phyloP scores from a whole-genome alignment of 2,113 vertebrate genomes.

The Sialia sialis region DNA sequence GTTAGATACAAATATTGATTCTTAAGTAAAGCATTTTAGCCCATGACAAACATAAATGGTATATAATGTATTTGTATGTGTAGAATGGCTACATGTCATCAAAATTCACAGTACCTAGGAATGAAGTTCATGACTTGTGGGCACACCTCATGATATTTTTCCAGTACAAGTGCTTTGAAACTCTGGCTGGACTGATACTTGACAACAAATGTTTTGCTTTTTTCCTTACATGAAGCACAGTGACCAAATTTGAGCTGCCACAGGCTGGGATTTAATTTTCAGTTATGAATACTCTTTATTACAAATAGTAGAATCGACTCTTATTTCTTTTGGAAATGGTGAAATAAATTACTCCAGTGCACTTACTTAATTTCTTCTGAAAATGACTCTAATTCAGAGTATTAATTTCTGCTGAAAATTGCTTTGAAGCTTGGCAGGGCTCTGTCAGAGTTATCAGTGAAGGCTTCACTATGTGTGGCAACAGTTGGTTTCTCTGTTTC shows the following conservation, averaged over 20 bases:
- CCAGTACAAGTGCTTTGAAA: not conserved
- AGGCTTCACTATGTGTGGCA: not conserved
- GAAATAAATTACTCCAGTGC: not conserved
- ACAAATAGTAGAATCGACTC: not conserved
- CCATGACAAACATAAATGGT: not conserved
- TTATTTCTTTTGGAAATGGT: not conserved
- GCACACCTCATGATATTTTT: not conserved
- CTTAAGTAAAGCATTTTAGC: not conserved
- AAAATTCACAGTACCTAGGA: not conserved
- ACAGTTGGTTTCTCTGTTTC: conserved; percentile 18
- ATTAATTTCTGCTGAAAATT: not conserved
- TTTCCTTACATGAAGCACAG: not conserved
- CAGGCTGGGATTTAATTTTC: not conserved
- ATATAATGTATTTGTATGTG: not conserved
- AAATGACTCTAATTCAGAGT: not conserved
- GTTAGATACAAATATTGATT: not conserved
- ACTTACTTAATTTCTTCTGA: not conserved
- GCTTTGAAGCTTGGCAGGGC: not conserved
- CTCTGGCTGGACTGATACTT: not conserved
- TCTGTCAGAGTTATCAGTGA: conserved; percentile 31
- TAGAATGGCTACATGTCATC: not conserved
- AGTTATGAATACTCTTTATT: not conserved
- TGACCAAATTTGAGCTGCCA: not conserved
- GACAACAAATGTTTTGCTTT: not conserved
- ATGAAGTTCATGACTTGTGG: not conserved